phyloP scores from a whole-genome alignment of 2,113 vertebrate species.

The Anarrhichthys ocellatus region DNA sequence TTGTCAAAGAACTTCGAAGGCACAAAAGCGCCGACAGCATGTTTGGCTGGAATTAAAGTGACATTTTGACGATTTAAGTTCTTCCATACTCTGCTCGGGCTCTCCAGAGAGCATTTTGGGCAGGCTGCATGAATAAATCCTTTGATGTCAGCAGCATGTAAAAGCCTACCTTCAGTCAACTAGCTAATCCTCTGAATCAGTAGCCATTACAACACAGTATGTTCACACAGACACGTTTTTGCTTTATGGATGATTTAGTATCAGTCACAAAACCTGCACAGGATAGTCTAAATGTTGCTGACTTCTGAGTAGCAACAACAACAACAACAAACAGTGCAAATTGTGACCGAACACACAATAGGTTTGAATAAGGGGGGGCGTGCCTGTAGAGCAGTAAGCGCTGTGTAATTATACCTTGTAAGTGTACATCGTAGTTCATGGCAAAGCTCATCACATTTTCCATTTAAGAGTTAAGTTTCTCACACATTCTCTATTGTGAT shows the following conservation, averaged over 20 bases:
- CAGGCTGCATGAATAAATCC: conserved; percentile 56
- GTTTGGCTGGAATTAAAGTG: conserved; percentile 67
- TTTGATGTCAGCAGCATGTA: conserved; percentile 59
- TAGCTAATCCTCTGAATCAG: conserved; percentile 62
- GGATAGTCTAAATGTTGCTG: conserved; percentile 5
- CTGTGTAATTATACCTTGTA: conserved; percentile 51
- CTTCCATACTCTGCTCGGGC: conserved; percentile 35
- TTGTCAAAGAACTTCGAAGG: conserved; percentile 60
- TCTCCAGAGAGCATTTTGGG: conserved; percentile 45
- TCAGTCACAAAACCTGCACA: conserved; percentile 17
- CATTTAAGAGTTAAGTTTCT: conserved; percentile 22
- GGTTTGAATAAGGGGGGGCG: conserved; percentile 43
- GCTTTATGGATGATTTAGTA: conserved; percentile 38
- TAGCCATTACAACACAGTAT: conserved; percentile 25
- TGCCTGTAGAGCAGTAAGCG: conserved; percentile 22
- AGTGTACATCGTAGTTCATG: conserved; percentile 37
- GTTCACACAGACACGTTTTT: conserved; percentile 30
- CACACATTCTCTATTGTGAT: conserved; percentile 6
- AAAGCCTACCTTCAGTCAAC: conserved; percentile 65
- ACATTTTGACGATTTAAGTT: conserved; percentile 69
- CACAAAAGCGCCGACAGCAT: conserved; percentile 67
- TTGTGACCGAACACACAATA: conserved; percentile 32
- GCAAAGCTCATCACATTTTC: conserved; percentile 32
- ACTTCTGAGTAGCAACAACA: conserved; percentile 14
- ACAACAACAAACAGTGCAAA: conserved; percentile 23